Evolutionary conservation across 2,888 invertebrate species (phyloP).

Genomic region (Scaptomyza polygonia): DNA sequence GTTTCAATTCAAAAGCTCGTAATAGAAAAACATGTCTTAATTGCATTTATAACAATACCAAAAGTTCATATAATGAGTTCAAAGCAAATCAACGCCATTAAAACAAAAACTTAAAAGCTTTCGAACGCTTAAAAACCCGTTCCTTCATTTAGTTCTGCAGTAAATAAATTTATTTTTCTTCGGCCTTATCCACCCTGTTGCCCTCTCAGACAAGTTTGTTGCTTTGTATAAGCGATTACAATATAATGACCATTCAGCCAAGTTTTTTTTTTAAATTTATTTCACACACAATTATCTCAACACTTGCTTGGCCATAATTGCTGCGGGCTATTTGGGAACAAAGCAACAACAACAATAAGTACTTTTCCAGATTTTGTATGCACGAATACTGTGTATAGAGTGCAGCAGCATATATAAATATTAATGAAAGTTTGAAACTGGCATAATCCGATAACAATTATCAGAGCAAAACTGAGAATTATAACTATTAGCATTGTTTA

Average conservation of each 20-base stretch:
- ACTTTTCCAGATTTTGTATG: background rate
- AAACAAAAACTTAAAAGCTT: conserved; percentile 1
- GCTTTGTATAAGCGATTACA: conserved; percentile 26
- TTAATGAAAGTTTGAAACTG: conserved; percentile 15
- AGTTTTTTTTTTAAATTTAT: conserved; percentile 15
- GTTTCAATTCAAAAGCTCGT: too few species aligned
- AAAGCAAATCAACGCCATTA: background rate
- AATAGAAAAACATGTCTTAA: too few species aligned
- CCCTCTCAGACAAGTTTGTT: background rate
- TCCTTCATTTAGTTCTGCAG: conserved; percentile 20
- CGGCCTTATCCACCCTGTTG: background rate
- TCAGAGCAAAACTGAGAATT: conserved; percentile 15
- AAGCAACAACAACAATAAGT: background rate
- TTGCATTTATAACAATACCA: too few species aligned
- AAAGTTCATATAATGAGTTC: background rate
- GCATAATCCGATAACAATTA: conserved; percentile 17
- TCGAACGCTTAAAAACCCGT: conserved; percentile 19
- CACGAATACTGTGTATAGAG: background rate
- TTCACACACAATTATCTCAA: conserved; percentile 46
- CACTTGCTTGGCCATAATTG: conserved; percentile 29
- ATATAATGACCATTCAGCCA: conserved; percentile 17
- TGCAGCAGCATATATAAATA: conserved; percentile 33
- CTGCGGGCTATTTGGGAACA: conserved; percentile 9
- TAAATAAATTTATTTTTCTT: conserved; percentile 6
- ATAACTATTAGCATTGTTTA: too few species aligned